These are phyloP conservation scores for Spea hammondii DNA, from an alignment of 2,797 vertebrate genomes.

Conservation along the genomic window DNA sequence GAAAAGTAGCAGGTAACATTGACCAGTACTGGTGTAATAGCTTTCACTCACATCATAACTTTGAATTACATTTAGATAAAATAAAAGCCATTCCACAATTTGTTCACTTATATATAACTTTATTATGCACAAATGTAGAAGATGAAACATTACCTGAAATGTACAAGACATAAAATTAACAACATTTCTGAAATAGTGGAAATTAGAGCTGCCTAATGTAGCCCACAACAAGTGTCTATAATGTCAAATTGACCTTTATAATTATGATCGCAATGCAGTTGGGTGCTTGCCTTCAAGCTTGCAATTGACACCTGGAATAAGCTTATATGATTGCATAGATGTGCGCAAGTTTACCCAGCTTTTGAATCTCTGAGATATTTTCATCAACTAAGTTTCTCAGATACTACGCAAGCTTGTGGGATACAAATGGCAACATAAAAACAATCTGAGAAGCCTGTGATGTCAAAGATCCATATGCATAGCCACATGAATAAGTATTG, in stretches of 20 bases:
- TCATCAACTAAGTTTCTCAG: too few species aligned
- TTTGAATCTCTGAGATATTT: too few species aligned
- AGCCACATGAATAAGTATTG: constrained; percentile 35
- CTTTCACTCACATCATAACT: too few species aligned
- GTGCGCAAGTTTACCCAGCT: too few species aligned
- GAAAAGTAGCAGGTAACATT: neutral
- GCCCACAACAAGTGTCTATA: neutral
- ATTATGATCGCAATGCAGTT: neutral
- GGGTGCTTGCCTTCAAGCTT: neutral
- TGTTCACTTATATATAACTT: constrained; percentile 65
- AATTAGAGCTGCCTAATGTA: constrained; percentile 61
- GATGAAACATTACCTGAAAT: constrained; percentile 62
- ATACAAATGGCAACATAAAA: too few species aligned
- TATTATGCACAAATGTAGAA: constrained; percentile 75
- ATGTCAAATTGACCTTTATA: neutral
- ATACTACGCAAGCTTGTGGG: too few species aligned
- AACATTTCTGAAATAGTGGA: constrained; percentile 64
- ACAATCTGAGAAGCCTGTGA: too few species aligned
- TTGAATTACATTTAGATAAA: neutral
- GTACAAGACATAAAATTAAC: constrained; percentile 69
- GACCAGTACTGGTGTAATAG: neutral
- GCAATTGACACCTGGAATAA: neutral
- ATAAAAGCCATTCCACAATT: constrained; percentile 39
- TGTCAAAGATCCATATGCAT: too few species aligned
- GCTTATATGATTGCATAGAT: neutral